Conservation (phyloP, 1,140 invertebrate genomes). For the Lasioglossum albipes region DNA sequence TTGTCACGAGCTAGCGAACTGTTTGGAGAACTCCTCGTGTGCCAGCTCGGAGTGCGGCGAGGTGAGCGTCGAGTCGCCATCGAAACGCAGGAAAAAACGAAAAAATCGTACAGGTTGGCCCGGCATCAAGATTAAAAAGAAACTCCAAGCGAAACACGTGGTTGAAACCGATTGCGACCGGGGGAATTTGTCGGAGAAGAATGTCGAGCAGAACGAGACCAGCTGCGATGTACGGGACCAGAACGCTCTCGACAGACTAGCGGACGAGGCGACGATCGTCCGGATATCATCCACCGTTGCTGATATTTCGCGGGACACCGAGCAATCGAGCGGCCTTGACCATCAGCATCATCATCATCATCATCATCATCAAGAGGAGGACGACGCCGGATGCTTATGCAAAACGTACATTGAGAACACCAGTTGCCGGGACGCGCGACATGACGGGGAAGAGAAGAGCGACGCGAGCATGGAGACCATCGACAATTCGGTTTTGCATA, state of each 20-base stretch:
- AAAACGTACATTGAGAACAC: constrained; percentile 34
- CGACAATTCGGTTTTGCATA: constrained; percentile 4
- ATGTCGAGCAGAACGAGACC: background rate
- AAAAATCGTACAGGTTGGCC: constrained; percentile 85
- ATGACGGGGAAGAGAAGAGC: constrained; percentile 24
- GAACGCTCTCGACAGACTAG: constrained; percentile 2
- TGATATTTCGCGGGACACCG: background rate
- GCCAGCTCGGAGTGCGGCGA: constrained; percentile 78
- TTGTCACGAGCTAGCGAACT: constrained; percentile 69
- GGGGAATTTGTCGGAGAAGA: constrained; percentile 45
- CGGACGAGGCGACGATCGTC: background rate
- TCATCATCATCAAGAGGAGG: background rate
- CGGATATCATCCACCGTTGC: background rate
- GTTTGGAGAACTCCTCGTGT: constrained; percentile 74
- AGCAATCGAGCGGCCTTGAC: background rate
- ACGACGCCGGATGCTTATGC: background rate
- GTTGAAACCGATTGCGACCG: constrained; percentile 18
- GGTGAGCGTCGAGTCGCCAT: constrained; percentile 65
- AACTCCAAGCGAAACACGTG: constrained; percentile 57
- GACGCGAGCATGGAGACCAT: constrained; percentile 26
- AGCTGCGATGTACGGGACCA: background rate
- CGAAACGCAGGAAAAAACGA: constrained; percentile 73
- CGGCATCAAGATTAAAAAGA: constrained; percentile 79
- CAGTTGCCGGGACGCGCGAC: background rate
- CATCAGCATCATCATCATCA: background rate